Conservation (phyloP, 1,140 invertebrate genomes). For the Hypsibius dujardini region DNA sequence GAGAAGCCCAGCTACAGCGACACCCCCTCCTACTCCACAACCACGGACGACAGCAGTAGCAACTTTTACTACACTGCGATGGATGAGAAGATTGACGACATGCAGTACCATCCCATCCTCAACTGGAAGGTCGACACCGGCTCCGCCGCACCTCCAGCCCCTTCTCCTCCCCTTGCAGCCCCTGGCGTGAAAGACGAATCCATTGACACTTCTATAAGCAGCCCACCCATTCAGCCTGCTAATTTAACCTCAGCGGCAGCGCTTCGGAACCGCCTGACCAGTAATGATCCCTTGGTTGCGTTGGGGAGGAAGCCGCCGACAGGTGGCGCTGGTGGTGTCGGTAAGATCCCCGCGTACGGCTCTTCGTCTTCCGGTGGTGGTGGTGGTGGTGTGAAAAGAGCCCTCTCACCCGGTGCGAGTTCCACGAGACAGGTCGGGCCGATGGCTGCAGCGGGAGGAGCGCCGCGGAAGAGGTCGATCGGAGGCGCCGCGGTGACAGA, state of each 20-base stretch:
- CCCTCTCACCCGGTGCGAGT: neutral
- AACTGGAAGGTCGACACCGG: neutral
- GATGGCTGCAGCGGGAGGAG: neutral
- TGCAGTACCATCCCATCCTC: neutral
- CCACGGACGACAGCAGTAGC: neutral
- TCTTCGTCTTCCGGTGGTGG: neutral
- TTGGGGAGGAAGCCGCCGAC: neutral
- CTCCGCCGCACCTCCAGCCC: neutral
- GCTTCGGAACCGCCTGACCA: neutral
- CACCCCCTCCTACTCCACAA: neutral
- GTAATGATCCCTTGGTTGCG: neutral
- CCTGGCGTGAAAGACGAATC: neutral
- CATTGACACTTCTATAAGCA: neutral
- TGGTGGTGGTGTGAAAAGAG: neutral
- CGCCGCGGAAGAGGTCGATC: neutral
- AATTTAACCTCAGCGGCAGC: neutral
- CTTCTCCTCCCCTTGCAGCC: neutral
- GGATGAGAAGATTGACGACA: neutral
- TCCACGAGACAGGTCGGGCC: neutral
- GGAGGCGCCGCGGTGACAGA: conserved; percentile 2
- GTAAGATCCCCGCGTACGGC: neutral
- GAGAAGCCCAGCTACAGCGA: neutral
- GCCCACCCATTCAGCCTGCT: neutral
- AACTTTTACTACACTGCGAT: neutral
- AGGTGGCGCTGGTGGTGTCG: neutral